Evolutionary conservation across 2,797 vertebrate genomes (phyloP).

Genomic region (Alauda arvensis): DNA sequence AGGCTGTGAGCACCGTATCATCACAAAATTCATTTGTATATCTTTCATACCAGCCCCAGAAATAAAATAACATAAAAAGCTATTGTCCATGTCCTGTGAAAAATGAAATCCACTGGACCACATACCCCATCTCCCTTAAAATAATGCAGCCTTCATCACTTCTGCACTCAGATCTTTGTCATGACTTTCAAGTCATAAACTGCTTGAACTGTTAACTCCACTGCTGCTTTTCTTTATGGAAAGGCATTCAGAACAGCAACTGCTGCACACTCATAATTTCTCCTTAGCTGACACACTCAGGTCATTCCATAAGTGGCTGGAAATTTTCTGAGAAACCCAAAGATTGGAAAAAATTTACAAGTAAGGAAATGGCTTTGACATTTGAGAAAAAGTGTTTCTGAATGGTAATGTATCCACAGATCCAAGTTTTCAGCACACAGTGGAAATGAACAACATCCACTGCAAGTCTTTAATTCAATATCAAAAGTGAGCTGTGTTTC

Average conservation of each 20-base stretch:
- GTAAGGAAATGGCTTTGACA: conserved; percentile 40
- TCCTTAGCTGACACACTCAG: conserved; percentile 43
- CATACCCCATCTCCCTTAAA: conserved; percentile 65
- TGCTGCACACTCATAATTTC: conserved; percentile 19
- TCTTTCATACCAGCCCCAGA: conserved; percentile 46
- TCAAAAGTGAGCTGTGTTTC: background rate
- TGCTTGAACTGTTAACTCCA: conserved; percentile 25
- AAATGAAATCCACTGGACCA: conserved; percentile 68
- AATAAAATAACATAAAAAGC: conserved; percentile 73
- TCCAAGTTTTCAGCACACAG: background rate
- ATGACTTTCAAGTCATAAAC: conserved; percentile 56
- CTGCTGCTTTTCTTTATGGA: conserved; percentile 7
- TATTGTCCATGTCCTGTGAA: conserved; percentile 65
- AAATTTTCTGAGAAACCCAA: conserved; percentile 29
- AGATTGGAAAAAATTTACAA: conserved; percentile 52
- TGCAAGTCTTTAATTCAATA: background rate
- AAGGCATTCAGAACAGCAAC: conserved; percentile 27
- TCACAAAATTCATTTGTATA: conserved; percentile 14
- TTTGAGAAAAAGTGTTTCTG: conserved; percentile 21
- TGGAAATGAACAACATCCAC: conserved; percentile 16
- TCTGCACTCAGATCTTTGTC: conserved; percentile 35
- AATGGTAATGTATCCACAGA: background rate
- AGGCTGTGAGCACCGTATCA: conserved; percentile 15
- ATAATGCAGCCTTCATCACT: conserved; percentile 57
- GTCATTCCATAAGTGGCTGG: conserved; percentile 24